Base-by-base conservation (phyloP, 1,140 invertebrate genomes). In the Drosophila virilis region DNA sequence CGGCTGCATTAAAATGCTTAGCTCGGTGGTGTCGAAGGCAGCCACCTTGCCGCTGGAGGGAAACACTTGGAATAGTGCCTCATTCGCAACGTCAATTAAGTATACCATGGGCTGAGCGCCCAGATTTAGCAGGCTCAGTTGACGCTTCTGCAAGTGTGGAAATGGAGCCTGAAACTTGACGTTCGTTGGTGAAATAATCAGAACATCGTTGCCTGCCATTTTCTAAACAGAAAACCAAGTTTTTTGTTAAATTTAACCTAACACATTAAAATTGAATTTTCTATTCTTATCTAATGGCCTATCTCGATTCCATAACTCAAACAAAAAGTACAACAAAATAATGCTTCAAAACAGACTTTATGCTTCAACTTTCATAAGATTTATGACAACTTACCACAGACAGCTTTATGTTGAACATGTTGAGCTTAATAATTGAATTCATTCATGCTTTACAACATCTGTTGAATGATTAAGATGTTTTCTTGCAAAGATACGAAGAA, bases 101-200 rank as follows among this genome's bases (percentile, higher is more conserved):
- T 50, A 81, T 3, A 52, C 13, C 8, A 80, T 5, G 5, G 32
- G 28, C 28, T 43, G 35, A 6, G 13, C n/a, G 12, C 54, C 61
- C 52, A 75, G 9, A 59, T 81, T 81, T 1, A 77, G 40, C 45
- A 80, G 40, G 8, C 54, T 61, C 13, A 81, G 28, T 6, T 69
- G 40, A 7, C 79, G 79, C 37, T 58, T 69, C 13, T 81, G 79
- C 2, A 22, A 13, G 17, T 69, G 40, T n/a, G 22, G n/a, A 22
- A 74, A 50, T 1, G 78, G 68, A 5, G 69, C 50, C 22, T 62
- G 78, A 6, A 81, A 81, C 38, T 48, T 73, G 0, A 81, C 2
- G 10, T 17, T 66, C 8, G 22, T 4, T 0, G 74, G 78, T 13
- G 68, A 69, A 0, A 80, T 46, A 50, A 80, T 58, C 2, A 81